These are phyloP conservation scores for Corapipo altera DNA, from an alignment of 2,113 vertebrate genomes.

Conservation along the genomic window DNA sequence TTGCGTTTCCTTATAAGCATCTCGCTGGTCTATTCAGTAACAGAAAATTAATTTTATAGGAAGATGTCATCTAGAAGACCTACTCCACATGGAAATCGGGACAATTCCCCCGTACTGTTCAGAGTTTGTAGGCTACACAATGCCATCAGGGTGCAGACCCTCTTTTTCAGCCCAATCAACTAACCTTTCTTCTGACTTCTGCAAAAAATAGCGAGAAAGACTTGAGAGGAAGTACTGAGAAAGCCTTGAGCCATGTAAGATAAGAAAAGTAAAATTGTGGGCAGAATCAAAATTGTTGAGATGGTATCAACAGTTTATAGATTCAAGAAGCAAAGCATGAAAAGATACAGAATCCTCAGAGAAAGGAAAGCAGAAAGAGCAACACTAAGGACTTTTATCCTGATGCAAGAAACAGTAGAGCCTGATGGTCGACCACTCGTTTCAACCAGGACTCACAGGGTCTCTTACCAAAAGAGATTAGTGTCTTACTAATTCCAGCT, in stretches of 20 bases:
- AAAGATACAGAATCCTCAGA: background rate
- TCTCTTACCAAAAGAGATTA: background rate
- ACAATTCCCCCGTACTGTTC: accelerated
- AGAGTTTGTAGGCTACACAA: accelerated
- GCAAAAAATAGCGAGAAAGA: background rate
- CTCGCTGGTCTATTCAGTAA: background rate
- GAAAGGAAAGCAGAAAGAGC: background rate
- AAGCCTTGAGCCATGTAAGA: background rate
- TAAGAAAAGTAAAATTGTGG: background rate
- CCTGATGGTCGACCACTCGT: no score
- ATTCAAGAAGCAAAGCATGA: background rate
- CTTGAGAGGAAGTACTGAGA: background rate
- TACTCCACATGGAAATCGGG: background rate
- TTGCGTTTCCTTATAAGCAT: background rate
- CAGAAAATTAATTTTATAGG: background rate
- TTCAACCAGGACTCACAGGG: background rate
- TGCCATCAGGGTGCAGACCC: background rate
- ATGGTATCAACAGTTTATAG: background rate
- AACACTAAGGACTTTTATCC: background rate
- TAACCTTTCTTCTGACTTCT: no score
- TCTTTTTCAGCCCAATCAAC: background rate
- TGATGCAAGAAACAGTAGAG: background rate
- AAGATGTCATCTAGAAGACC: background rate
- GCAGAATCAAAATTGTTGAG: background rate
- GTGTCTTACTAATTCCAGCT: background rate